Conservation (phyloP, 2,113 vertebrate species). For the Orycteropus afer region DNA sequence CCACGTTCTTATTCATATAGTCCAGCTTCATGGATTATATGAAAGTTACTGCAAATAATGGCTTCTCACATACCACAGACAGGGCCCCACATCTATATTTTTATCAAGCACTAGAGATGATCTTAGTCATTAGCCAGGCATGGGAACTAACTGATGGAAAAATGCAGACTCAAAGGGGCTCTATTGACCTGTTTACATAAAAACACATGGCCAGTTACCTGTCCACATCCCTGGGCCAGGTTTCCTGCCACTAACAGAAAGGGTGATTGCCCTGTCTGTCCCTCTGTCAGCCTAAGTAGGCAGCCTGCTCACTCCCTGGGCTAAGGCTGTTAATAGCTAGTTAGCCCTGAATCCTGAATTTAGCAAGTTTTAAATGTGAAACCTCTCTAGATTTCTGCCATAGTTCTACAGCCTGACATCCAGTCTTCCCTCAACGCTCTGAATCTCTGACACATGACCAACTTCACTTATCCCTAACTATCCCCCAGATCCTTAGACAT, state of each 20-base stretch:
- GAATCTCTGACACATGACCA: fast-evolving
- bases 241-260: background rate
- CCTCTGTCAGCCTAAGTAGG: background rate
- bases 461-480: background rate
- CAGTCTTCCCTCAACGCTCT: background rate
- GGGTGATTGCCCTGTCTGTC: background rate
- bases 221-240: too few species aligned
- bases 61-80: background rate
- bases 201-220: background rate
- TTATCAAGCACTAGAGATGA: background rate
- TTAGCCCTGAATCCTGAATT: background rate
- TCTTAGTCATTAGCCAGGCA: background rate
- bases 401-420: background rate
- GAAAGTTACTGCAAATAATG: background rate
- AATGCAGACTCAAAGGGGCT: background rate
- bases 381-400: background rate
- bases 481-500: too few species aligned
- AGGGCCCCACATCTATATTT: background rate
- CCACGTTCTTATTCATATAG: too few species aligned
- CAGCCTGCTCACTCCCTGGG: background rate
- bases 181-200: background rate
- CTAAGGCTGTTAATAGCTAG: background rate
- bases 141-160: background rate
- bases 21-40: background rate
- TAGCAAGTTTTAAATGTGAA: background rate